A percentile compares a stretch with the other conserved stretches of the same genome.
phyloP scores from a whole-genome alignment of 1,140 invertebrate genomes.

The Cephus cinctus region DNA sequence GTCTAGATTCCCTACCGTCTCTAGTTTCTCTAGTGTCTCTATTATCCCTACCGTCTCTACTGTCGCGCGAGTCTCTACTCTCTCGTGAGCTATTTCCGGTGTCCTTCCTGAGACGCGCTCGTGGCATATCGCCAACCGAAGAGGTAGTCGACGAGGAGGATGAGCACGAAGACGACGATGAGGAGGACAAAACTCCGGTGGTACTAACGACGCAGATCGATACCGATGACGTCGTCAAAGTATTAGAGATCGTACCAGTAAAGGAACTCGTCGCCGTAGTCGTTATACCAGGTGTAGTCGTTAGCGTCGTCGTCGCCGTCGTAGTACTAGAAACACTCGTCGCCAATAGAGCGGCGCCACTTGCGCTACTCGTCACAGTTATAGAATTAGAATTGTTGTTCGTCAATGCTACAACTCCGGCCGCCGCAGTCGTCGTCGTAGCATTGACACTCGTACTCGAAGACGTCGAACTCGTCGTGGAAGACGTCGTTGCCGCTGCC shows the following conservation, averaged over 20 bases:
- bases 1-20: slow-evolving; percentile 35
- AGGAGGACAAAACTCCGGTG: slow-evolving; percentile 9
- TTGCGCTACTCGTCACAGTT: slow-evolving; percentile 11
- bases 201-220: no score
- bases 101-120: slow-evolving; percentile 22
- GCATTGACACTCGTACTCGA: slow-evolving; percentile 1
- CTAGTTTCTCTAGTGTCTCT: slow-evolving; percentile 3
- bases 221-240: slow-evolving; percentile 13
- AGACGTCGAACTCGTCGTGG: slow-evolving; percentile 20
- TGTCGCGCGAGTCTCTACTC: slow-evolving; percentile 25
- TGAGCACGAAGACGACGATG: slow-evolving; percentile 11
- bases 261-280: slow-evolving; percentile 9
- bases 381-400: slow-evolving; percentile 11
- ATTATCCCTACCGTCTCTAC: slow-evolving; percentile 29
- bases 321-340: slow-evolving; percentile 17
- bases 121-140: slow-evolving; percentile 6
- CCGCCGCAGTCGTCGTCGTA: slow-evolving; percentile 20
- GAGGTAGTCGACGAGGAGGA: slow-evolving; percentile 16
- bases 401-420: slow-evolving; percentile 21
- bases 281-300: slow-evolving; percentile 15
- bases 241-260: neutral
- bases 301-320: slow-evolving; percentile 14
- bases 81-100: slow-evolving; percentile 10
- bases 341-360: slow-evolving; percentile 5
- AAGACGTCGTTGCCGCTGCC: slow-evolving; percentile 17